Evolutionary conservation across 2,113 vertebrate species (phyloP), one percentile per base, ranked within the genome.

Genomic region (Hypocryptadius cinnamomeus): DNA sequence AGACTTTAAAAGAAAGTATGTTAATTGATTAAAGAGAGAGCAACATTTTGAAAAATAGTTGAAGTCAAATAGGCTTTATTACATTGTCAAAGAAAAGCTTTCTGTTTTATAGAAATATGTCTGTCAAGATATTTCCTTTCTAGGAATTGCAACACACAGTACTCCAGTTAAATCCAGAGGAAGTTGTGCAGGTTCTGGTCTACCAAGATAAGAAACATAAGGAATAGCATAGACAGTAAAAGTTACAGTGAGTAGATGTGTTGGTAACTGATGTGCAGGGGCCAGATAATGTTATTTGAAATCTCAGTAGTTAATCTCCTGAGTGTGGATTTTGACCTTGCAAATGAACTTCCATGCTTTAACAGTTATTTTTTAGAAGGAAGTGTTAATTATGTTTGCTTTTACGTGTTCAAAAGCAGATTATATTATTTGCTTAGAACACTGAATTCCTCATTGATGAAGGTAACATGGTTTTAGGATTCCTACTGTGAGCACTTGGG

Each of bases 71-170:
- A 68, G 25, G 11, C 33, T 16, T 50, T n/a, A 22, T 53, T 63
- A 42, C 5, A 68, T 76, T 18, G 7, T 11, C 20, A 12, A 77
- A 90, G 30, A n/a, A 79, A 85, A 53, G 9, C 25, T 81, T 87
- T 93, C 69, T 73, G 8, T n/a, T 90, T 61, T 57, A 78, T 47
- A 74, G 72, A 88, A 87, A 92, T 57, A 51, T 17, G 3, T 28
- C 19, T 83, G 68, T 87, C 64, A 91, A 83, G 20, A 64, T 79
- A 88, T 25, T 94, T 96, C 81, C 88, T 69, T 76, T 92, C 74
- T 89, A 73, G 44, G 45, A 87, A 84, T 57, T 79, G 25, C 51
- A 73, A 80, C 45, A 77, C 21, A 35, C 47, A 72, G 33, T 79
- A 47, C 37, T 91, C 28, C 72, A 85, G 60, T 59, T 53, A 83